Conservation (phyloP, 2,113 vertebrate genomes). For the Dromaius novaehollandiae region DNA sequence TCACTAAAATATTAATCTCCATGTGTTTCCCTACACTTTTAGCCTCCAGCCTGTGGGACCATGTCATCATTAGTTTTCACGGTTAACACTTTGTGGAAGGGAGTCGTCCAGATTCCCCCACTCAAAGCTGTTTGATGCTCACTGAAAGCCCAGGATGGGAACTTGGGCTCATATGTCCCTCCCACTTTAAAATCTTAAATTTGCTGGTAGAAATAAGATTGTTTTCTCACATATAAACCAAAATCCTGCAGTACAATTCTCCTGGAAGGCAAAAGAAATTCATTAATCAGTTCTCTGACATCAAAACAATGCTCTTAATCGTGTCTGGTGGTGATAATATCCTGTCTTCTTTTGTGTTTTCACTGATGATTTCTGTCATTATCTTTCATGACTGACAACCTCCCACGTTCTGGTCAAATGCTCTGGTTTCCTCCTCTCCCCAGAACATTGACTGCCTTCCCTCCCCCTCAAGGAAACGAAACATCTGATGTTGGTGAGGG, state of each 20-base stretch:
- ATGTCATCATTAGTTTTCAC: background rate
- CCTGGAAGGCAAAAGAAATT: background rate
- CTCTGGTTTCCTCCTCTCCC: background rate
- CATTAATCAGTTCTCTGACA: background rate
- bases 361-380: background rate
- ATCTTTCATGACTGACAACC: background rate
- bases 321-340: background rate
- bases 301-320: background rate
- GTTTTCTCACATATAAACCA: fast-evolving
- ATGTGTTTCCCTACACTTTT: background rate
- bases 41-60: background rate
- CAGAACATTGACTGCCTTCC: background rate
- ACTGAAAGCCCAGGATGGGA: background rate
- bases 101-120: background rate
- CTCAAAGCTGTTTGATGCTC: background rate
- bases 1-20: background rate
- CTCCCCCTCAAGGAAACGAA: background rate
- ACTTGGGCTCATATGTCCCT: background rate
- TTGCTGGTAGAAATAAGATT: background rate
- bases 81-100: background rate
- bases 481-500: background rate
- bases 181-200: background rate
- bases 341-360: background rate
- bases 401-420: background rate
- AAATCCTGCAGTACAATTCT: background rate